phyloP scores from a whole-genome alignment of 2,888 invertebrate species.

The Dilophus febrilis region DNA sequence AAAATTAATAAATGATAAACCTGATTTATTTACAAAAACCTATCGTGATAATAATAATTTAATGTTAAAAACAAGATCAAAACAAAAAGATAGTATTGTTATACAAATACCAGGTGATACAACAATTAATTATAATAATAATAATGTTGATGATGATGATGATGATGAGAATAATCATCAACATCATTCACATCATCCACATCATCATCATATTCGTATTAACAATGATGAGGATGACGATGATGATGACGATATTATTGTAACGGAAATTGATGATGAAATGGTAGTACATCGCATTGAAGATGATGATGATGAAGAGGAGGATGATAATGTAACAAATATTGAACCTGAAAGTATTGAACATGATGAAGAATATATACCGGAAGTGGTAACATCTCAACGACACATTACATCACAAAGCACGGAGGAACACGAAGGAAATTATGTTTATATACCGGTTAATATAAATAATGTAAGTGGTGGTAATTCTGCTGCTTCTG shows the following conservation, averaged over 20 bases:
- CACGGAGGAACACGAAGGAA: conserved; percentile 16
- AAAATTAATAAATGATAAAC: conserved; percentile 9
- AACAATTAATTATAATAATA: not conserved
- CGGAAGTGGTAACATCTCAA: conserved; percentile 18
- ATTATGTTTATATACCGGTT: conserved; percentile 23
- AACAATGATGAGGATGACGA: conserved; percentile 22
- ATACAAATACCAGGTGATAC: conserved; percentile 18
- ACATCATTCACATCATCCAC: too few relatives aligned
- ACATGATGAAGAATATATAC: conserved; percentile 25
- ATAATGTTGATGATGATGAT: conserved; percentile 8
- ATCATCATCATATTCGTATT: too few relatives aligned
- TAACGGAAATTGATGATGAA: conserved; percentile 15
- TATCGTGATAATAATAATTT: conserved; percentile 17
- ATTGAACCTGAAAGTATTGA: too few relatives aligned
- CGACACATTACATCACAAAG: conserved; percentile 4
- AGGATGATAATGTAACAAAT: too few relatives aligned
- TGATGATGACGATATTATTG: conserved; percentile 8
- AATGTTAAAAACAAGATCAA: conserved; percentile 13
- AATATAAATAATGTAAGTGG: conserved; percentile 12
- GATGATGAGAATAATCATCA: not conserved
- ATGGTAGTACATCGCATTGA: too few relatives aligned
- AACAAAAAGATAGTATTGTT: conserved; percentile 22
- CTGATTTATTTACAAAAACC: conserved; percentile 18
- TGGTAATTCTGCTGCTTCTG: too few relatives aligned
- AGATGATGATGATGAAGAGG: too few relatives aligned